Evolutionary conservation across 2,888 invertebrate genomes (phyloP), one percentile per base, ranked within the genome.

Genomic region (Leptinotarsa juncta): DNA sequence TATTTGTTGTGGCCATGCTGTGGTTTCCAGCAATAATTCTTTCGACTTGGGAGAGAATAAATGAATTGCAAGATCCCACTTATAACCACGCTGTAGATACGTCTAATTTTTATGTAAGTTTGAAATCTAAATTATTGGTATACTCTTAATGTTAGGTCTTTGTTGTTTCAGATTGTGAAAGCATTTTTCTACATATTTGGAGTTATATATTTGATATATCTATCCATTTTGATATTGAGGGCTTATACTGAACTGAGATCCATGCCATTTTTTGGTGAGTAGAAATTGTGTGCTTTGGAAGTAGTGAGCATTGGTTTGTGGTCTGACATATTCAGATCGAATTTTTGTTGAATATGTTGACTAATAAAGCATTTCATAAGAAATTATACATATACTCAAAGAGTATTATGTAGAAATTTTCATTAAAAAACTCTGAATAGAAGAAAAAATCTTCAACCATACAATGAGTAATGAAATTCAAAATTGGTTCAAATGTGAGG

Each of bases 221-320:
- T 98, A 82, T 87, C 94, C 32, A 91, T 96, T 83, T 90, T 98
- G 78, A 92, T 98, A 81, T 89, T 98, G 75, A 93, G 94, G 85
- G 97, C 98, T 26, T 98, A 97, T 88, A 96, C 95, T 78, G 98
- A 99, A 89, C 90, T 99, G 70, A 91, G 97, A 84, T 95, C 96
- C 55, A 98, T 99, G 98, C 98, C 98, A 77, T 98, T 95, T 89
- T 98, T 99, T 89, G 98, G 98, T 98, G 90, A 93, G 91, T 87
- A 50, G 12, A 32, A 5, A 42, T 32, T 32, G 7, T 32, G 7
- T 32, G 7, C 32, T 32, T 32, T 32, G 32, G 32, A 32, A 32
- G 10, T 32, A 26, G 26, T 26, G 26, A 26, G 26, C 32, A 10
- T 32, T 32, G 7, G 32, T 32, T 32, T 32, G 32, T 10, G 32